Percentiles rank a stretch among this genome's conserved stretches.
Conservation (phyloP, 2,888 invertebrate species). For the Pristionchus exspectatus region DNA sequence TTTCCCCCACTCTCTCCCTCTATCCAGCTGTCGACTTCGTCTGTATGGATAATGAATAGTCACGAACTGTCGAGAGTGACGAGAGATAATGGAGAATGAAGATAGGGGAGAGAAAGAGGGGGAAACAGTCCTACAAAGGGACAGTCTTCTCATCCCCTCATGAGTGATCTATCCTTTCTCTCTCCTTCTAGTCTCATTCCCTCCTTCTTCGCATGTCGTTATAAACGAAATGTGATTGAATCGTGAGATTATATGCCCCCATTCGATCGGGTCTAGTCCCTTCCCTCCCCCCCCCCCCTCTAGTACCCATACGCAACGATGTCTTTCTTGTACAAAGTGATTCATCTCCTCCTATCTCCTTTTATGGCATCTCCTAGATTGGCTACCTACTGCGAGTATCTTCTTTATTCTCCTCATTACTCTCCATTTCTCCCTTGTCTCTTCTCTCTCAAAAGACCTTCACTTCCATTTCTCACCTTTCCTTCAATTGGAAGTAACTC, state of each 20-base stretch:
- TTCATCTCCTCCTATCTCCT: not conserved
- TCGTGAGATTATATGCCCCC: constrained; percentile 38
- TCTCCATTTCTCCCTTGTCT: constrained; percentile 28
- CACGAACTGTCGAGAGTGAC: constrained; percentile 12
- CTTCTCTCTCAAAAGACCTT: not conserved
- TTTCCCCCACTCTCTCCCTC: constrained; percentile 10
- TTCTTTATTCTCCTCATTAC: constrained; percentile 13
- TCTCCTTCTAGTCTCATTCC: not conserved
- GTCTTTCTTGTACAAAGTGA: not conserved
- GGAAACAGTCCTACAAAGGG: not conserved
- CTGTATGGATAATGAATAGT: constrained; percentile 44
- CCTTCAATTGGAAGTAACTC: constrained; percentile 27
- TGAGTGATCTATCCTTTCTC: not conserved
- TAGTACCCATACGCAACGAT: constrained; percentile 25
- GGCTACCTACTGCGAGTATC: not conserved
- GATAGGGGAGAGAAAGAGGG: constrained; percentile 1
- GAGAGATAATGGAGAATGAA: constrained; percentile 18
- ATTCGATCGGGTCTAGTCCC: not conserved
- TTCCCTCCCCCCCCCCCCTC: not conserved
- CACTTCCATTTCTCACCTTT: constrained; percentile 31
- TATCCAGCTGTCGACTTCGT: constrained; percentile 39
- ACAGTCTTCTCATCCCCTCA: constrained; percentile 20
- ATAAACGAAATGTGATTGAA: constrained; percentile 44
- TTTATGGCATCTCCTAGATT: not conserved
- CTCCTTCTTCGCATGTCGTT: constrained; percentile 33